Evolutionary conservation across 2,797 vertebrate species (phyloP), one percentile per base, ranked within the genome.

Genomic region (Sebastes hopkinsi): DNA sequence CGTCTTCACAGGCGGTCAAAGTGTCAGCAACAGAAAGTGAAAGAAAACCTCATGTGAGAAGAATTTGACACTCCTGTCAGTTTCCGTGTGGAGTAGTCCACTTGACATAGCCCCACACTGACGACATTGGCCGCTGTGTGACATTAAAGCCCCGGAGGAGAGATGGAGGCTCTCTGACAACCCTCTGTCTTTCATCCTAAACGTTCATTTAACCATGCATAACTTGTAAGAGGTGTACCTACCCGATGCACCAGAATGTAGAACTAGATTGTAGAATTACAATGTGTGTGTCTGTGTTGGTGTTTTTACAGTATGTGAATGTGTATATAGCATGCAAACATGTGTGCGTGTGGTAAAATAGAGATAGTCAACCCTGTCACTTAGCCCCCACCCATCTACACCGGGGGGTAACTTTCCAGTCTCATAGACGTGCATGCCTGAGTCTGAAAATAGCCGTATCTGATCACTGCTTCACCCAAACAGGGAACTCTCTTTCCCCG

Each of bases 391-490:
- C 90, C 92, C 88, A 81, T 86, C 69, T 72, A 89, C 85, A 84
- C 86, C 66, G 71, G 92, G 90, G 92, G 93, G 87, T 94, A 90
- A 94, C 90, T 95, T 95, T 95, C 95, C 94, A 87, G 92, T 91
- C 89, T 92, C 88, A 92, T 92, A 95, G 95, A 93, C 92, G 92
- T 96, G 89, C 93, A 93, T 92, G 87, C 91, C 92, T 92, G 72
- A 84, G 90, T 94, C 95, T 97, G 96, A 96, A 98, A 98, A 98
- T 97, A 98, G 95, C 95, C 93, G 93, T 93, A 94, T 95, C 93
- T 94, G 94, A 94, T 94, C 94, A 94, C 92, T 80, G 93, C 93
- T 95, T 94, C 91, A 92, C 92, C 93, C 93, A 92, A 93, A 94
- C 92, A 83, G 93, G 93, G 91, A 93, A 91, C 92, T 92, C 83